Evolutionary conservation across 2,113 vertebrate genomes (phyloP), one percentile per base, ranked within the genome.

Genomic region (Nothoprocta perdicaria): DNA sequence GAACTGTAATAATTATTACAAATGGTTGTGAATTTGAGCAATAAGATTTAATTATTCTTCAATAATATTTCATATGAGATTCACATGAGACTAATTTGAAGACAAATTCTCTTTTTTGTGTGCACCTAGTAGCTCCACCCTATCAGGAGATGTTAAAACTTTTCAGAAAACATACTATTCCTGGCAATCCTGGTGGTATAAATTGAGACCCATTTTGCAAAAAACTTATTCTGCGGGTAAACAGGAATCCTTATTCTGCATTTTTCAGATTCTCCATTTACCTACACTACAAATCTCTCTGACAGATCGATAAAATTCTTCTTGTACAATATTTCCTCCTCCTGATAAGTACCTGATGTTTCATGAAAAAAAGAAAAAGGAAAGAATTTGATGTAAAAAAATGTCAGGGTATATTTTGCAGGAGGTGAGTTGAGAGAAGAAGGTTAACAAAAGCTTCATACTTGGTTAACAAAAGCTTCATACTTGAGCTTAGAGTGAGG

Each of bases 41-140:
- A 82, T 31, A 79, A 92, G 90, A 82, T 84, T 58, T 67, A 93
- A 94, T 92, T 92, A 95, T 82, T 87, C 84, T 82, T 82, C 63
- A 86, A 31, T 33, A 93, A 80, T 90, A 92, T 76, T 90, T 95
- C 81, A 94, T 60, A 83, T 65, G 62, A 82, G 60, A 29, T 38
- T 38, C 35, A 38, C 35, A 38, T 38, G 35, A 38, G 35, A 38
- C 35, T 4, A 40, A 29, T 60, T 23, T 84, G 9, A 17, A 81
- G 62, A 82, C 57, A 6, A 84, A 69, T 1, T 57, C 58, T 62
- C 4, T 43, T 12, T 14, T 5, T 3, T 27, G 23, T 40, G 3
- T 26, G 8, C 18, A 48, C 55, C 69, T 29, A 27, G 3, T 27
- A 33, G 35, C 81, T 84, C 8, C 57, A 92, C 10, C 6, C 81